Conservation (phyloP, 2,113 vertebrate species). For the Hystrix cristata region DNA sequence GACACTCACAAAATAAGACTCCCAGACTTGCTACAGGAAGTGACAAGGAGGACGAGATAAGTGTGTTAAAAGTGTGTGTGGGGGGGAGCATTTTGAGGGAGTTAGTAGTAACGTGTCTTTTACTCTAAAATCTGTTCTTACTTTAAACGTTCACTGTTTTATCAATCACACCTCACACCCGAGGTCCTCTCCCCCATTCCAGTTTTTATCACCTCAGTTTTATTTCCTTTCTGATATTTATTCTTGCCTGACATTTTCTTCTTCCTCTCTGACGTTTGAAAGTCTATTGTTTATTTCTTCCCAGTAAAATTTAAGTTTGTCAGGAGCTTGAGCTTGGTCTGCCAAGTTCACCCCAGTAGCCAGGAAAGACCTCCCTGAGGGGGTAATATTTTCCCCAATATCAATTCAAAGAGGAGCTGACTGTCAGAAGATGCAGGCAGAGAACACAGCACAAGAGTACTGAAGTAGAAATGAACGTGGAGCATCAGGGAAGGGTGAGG, state of each 20-base stretch:
- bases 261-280: not conserved
- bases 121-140: not conserved
- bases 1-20: not conserved
- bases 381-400: not conserved
- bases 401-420: not conserved
- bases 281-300: not conserved
- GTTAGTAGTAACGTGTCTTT: not conserved
- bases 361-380: not conserved
- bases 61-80: not conserved
- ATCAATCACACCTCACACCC: not conserved
- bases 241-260: not conserved
- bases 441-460: not conserved
- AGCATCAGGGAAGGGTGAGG: not conserved
- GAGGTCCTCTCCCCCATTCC: no score
- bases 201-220: not conserved
- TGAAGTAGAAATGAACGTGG: not conserved
- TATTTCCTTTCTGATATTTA: not conserved
- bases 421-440: not conserved
- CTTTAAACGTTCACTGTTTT: not conserved
- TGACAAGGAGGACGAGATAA: not conserved
- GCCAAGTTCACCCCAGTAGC: not conserved
- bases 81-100: not conserved
- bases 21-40: not conserved
- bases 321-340: not conserved
- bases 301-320: not conserved